Evolutionary conservation across 2,797 vertebrate species (phyloP).

Genomic region (Paedocypris micromegethes): DNA sequence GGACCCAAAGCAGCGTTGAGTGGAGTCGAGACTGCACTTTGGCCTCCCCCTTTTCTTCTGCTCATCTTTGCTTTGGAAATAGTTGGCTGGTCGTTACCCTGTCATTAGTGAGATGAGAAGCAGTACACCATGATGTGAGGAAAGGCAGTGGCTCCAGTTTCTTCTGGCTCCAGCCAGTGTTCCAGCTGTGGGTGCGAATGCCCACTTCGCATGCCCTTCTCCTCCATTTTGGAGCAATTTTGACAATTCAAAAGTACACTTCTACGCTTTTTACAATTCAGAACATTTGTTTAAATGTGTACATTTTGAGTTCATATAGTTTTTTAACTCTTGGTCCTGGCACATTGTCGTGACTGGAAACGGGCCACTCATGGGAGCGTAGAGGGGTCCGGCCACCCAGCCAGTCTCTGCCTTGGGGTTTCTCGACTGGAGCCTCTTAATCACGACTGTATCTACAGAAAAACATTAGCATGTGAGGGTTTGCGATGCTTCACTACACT

Average conservation of each 20-base stretch:
- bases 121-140: conserved; percentile 44
- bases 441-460: conserved; percentile 27
- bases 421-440: conserved; percentile 37
- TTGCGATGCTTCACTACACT: neutral
- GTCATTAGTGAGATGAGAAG: conserved; percentile 68
- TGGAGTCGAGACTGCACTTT: conserved; percentile 30
- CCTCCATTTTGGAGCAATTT: too few species aligned
- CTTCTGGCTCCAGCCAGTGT: conserved; percentile 36
- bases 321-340: conserved; percentile 13
- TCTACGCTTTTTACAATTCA: too few species aligned
- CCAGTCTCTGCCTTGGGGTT: conserved; percentile 31
- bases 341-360: conserved; percentile 22
- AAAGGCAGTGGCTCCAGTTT: conserved; percentile 39
- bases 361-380: conserved; percentile 29
- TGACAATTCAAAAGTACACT: too few species aligned
- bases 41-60: conserved; percentile 22
- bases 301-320: neutral
- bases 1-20: conserved; percentile 43
- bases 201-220: conserved; percentile 32
- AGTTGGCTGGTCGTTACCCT: conserved; percentile 57
- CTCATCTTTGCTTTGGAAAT: conserved; percentile 56
- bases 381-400: conserved; percentile 41
- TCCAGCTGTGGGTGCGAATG: conserved; percentile 54
- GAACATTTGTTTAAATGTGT: neutral
- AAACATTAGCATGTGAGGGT: conserved; percentile 11